Evolutionary conservation across 1,140 invertebrate genomes (phyloP), one percentile per base, ranked within the genome.

Genomic region (Zophobas morio): DNA sequence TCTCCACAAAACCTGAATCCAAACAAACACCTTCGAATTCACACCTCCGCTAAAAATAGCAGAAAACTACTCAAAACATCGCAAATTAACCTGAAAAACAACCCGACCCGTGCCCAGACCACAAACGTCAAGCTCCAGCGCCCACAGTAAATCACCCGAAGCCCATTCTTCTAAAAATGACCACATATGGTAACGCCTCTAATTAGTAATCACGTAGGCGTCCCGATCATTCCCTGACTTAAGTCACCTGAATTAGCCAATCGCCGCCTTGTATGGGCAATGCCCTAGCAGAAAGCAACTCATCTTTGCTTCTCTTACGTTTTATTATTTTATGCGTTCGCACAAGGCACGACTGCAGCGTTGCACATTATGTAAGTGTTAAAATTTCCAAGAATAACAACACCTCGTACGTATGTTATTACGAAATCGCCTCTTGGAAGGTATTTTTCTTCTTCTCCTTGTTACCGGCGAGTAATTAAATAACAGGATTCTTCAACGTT

Each of bases 361-460:
- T 53, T 57, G 54, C 54, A 32, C 20, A 32, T 63, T 63, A 63
- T 63, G 57, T 63, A 63, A 63, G 57, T 63, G 57, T 63, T 63
- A 63, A 63, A 63, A 63, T 63, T 63, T 63, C 57, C 57, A n/a
- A 63, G 57, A 63, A 63, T 63, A 63, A 63, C 54, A 57, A 34
- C 57, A 63, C 57, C 57, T 63, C 57, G 37, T 36, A 60, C 57
- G 35, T 63, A 34, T 39, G 39, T 63, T 63, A 63, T 63, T 63
- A 63, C 57, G 57, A 63, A 63, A 63, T 37, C 34, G 57, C 57
- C 54, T 32, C 34, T 57, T 3, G 42, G 8, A 46, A 4, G 42
- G 42, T 4, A 8, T 46, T 51, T 51, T 51, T 51, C 20, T 51
- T 2, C 49, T 51, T 39, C 6, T 39, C 20, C 20, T 20, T 20